Conservation (phyloP, 2,888 invertebrate species). For the Celastrina argiolus region DNA sequence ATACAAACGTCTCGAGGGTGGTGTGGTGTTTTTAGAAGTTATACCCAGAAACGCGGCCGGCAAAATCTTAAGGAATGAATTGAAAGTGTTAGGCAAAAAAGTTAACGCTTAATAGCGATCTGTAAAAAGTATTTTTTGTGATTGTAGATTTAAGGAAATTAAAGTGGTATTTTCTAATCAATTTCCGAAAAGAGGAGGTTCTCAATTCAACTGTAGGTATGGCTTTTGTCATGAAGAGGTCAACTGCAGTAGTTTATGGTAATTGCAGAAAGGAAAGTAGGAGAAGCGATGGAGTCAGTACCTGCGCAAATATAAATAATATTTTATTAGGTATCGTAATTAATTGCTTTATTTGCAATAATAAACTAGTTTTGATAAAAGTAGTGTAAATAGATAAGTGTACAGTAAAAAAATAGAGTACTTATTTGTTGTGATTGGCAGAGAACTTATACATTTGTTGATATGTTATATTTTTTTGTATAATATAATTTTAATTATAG, state of each 20-base stretch:
- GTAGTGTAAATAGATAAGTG: conserved; percentile 15
- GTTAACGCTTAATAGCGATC: conserved; percentile 21
- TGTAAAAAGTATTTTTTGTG: conserved; percentile 15
- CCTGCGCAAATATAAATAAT: not conserved
- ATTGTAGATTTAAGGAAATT: conserved; percentile 2
- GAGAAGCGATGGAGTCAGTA: not conserved
- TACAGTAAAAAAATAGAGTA: not conserved
- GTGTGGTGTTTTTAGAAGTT: conserved; percentile 81
- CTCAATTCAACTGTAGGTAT: not conserved
- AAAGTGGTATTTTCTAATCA: not conserved
- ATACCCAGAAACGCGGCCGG: conserved; percentile 88
- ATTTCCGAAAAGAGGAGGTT: too few relatives aligned
- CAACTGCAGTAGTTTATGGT: not conserved
- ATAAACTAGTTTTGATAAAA: not conserved
- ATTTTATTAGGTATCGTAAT: not conserved
- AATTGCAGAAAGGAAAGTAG: not conserved
- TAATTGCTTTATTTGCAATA: not conserved
- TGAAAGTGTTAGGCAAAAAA: conserved; percentile 69
- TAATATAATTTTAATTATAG: conserved; percentile 16
- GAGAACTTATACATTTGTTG: conserved; percentile 16
- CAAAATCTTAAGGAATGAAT: conserved; percentile 85
- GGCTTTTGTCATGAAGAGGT: too few relatives aligned
- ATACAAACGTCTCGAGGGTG: conserved; percentile 85
- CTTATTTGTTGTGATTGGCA: not conserved
- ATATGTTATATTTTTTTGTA: conserved; percentile 25